Conservation (phyloP, 2,113 vertebrate genomes). For the Fukomys damarensis region DNA sequence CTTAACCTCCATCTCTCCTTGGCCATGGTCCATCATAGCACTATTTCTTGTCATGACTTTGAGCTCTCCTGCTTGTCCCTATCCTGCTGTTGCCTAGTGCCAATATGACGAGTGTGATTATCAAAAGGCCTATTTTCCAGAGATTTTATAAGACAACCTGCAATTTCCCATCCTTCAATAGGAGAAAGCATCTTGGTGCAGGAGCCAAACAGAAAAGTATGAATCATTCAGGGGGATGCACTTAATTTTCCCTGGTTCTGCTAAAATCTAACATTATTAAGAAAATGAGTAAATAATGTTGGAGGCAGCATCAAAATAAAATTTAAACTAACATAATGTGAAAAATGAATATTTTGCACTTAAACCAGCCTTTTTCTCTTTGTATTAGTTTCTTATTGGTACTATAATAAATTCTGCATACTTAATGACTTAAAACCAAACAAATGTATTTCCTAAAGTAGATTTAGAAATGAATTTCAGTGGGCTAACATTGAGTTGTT, state of each 20-base stretch:
- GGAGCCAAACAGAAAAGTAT: conserved; percentile 43
- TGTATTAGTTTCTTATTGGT: conserved; percentile 33
- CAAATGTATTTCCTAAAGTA: not conserved
- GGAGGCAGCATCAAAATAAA: conserved; percentile 1
- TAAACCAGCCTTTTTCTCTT: conserved; percentile 29
- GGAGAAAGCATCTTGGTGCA: conserved; percentile 49
- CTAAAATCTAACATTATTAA: conserved; percentile 51
- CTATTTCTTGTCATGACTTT: not conserved
- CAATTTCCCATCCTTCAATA: conserved; percentile 63
- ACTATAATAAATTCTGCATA: not conserved
- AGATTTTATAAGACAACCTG: conserved; percentile 73
- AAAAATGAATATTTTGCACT: not conserved
- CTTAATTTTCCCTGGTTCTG: conserved; percentile 33
- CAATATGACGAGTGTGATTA: conserved; percentile 75
- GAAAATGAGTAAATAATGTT: conserved; percentile 62
- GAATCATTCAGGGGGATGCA: not conserved
- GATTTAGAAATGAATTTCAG: not conserved
- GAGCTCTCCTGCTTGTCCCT: not conserved
- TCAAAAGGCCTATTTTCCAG: conserved; percentile 64
- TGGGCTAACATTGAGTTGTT: not conserved
- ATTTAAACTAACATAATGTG: not conserved
- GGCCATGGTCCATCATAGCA: not conserved
- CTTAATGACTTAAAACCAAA: not conserved
- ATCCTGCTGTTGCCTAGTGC: conserved; percentile 59
- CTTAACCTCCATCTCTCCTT: conserved; percentile 66